Percentiles rank a stretch among this genome's conserved stretches.
phyloP scores from a whole-genome alignment of 2,113 vertebrate species.

The Carettochelys insculpta region DNA sequence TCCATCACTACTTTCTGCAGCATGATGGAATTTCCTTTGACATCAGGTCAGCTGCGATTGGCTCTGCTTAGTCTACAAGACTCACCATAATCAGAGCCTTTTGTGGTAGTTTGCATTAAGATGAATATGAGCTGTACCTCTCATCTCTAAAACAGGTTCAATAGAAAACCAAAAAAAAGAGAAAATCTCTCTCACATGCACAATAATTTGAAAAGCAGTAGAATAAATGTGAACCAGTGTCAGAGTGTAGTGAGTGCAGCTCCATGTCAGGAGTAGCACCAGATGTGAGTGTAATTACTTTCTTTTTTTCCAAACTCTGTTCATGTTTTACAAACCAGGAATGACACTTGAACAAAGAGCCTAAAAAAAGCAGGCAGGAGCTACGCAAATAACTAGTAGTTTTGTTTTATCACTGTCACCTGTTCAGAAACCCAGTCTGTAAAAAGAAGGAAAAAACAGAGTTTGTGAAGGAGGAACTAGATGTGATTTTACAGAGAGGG shows the following conservation, averaged over 20 bases:
- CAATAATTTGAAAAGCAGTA: background rate
- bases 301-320: background rate
- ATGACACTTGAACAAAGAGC: slow-evolving; percentile 70
- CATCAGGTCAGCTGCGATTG: background rate
- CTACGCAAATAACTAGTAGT: slow-evolving; percentile 29
- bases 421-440: slow-evolving; percentile 35
- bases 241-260: background rate
- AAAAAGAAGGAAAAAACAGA: slow-evolving; percentile 25
- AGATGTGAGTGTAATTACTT: slow-evolving; percentile 66
- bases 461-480: background rate
- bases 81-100: fast-evolving
- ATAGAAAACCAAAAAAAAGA: background rate
- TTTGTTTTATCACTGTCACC: slow-evolving; percentile 32
- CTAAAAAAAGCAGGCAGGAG: slow-evolving; percentile 44
- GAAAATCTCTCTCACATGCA: background rate
- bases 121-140: background rate
- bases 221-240: background rate
- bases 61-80: background rate
- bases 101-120: background rate
- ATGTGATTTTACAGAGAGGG: background rate
- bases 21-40: fast-evolving
- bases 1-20: background rate
- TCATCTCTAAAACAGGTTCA: background rate
- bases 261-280: slow-evolving; percentile 26
- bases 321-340: slow-evolving; percentile 73